phyloP scores from a whole-genome alignment of 2,797 vertebrate genomes.

The Megaceryle alcyon region DNA sequence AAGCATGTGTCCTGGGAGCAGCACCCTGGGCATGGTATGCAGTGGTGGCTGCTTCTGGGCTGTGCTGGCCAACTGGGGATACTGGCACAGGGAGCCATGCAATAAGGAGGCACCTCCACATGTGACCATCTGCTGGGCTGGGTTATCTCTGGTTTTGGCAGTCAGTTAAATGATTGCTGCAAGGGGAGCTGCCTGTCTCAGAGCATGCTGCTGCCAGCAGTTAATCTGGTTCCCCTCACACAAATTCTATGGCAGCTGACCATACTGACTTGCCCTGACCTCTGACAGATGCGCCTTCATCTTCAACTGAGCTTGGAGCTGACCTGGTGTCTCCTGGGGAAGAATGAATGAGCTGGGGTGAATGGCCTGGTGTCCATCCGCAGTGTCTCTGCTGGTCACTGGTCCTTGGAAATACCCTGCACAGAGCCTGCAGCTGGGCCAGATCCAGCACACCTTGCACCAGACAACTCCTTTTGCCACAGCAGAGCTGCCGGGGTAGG shows the following conservation, averaged over 20 bases:
- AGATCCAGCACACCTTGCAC: not conserved
- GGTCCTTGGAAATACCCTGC: not conserved
- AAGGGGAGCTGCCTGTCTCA: not conserved
- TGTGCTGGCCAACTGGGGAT: not conserved
- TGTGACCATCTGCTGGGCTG: fast-evolving
- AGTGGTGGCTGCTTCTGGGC: not conserved
- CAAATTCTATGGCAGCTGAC: not conserved
- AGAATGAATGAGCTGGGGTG: fast-evolving
- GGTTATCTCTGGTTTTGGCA: not conserved
- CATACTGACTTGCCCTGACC: not conserved
- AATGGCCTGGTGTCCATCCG: fast-evolving
- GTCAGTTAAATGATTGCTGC: not conserved
- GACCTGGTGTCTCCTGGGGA: not conserved
- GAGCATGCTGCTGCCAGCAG: not conserved
- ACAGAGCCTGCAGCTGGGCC: not conserved
- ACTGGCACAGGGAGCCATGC: fast-evolving
- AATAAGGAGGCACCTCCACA: not conserved
- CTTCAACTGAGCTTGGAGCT: not conserved
- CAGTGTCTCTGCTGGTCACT: fast-evolving
- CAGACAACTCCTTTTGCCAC: fast-evolving
- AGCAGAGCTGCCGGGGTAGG: not conserved
- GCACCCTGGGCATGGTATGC: fast-evolving
- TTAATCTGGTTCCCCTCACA: fast-evolving
- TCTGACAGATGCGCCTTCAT: not conserved
- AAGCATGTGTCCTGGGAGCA: not conserved